Percentiles rank a stretch among this genome's conserved stretches.
Evolutionary conservation across 2,797 vertebrate genomes (phyloP).

Genomic region (Sorex maritimensis): DNA sequence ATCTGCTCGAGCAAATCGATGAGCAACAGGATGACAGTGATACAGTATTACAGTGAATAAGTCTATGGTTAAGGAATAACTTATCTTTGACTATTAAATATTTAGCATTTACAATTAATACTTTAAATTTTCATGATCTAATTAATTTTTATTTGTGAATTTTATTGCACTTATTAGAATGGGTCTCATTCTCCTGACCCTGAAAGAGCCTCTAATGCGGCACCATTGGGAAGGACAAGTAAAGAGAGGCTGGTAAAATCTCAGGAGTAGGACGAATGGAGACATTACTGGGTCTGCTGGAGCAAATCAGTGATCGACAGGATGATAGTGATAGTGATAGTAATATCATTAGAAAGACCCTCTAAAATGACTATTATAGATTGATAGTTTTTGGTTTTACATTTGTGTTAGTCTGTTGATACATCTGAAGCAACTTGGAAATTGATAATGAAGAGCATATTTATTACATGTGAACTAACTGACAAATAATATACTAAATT

Average conservation of each 20-base stretch:
- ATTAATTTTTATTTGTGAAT: constrained; percentile 33
- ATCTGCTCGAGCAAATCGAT: too few relatives aligned
- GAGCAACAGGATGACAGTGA: too few relatives aligned
- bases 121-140: constrained; percentile 18
- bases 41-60: too few relatives aligned
- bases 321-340: too few relatives aligned
- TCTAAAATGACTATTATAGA: constrained; percentile 1
- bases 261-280: too few relatives aligned
- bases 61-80: background rate
- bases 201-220: too few relatives aligned
- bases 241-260: too few relatives aligned
- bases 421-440: background rate
- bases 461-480: constrained; percentile 17
- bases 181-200: too few relatives aligned
- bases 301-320: too few relatives aligned
- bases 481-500: background rate
- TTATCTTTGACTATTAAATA: background rate
- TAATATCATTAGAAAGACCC: background rate
- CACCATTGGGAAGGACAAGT: too few relatives aligned
- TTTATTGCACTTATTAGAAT: constrained; percentile 6
- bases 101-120: constrained; percentile 3
- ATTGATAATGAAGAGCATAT: constrained; percentile 15
- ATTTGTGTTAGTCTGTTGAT: constrained; percentile 37
- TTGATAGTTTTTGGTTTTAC: constrained; percentile 33
- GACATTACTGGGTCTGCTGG: too few relatives aligned